Evolutionary conservation across 2,113 vertebrate genomes (phyloP).

Genomic region (Jacana jacana): DNA sequence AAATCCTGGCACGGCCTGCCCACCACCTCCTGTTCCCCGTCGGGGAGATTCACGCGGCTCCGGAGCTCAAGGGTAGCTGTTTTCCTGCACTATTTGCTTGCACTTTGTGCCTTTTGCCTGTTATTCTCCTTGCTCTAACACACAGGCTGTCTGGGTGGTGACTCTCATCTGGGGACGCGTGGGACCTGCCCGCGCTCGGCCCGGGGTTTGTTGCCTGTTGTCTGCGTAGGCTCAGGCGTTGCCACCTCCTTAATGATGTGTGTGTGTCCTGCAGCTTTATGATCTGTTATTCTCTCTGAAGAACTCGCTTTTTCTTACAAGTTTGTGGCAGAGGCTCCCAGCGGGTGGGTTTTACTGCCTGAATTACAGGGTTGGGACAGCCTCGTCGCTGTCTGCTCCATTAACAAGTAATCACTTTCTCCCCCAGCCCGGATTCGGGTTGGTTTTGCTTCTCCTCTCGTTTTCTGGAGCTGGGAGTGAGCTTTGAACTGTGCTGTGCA

Average conservation of each 20-base stretch:
- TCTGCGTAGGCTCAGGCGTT: neutral
- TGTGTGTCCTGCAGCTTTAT: neutral
- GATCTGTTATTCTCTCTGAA: conserved; percentile 17
- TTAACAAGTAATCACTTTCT: conserved; percentile 28
- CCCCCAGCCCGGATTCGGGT: neutral
- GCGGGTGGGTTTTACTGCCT: neutral
- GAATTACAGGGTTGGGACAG: neutral
- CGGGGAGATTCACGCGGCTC: neutral
- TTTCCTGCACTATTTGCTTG: neutral
- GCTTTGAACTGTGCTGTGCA: neutral
- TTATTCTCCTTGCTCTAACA: neutral
- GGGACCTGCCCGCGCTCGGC: neutral
- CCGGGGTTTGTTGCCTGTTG: neutral
- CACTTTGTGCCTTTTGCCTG: neutral
- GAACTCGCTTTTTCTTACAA: neutral
- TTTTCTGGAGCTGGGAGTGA: neutral
- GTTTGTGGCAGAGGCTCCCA: neutral
- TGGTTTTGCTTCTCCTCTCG: neutral
- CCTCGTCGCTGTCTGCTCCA: neutral
- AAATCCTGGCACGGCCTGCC: neutral
- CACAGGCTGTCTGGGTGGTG: fast-evolving
- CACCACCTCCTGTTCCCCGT: neutral
- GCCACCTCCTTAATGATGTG: neutral
- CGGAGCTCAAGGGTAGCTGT: neutral
- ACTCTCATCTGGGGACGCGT: neutral